Conservation (phyloP, 2,888 invertebrate species). For the Nomada goodeniana region DNA sequence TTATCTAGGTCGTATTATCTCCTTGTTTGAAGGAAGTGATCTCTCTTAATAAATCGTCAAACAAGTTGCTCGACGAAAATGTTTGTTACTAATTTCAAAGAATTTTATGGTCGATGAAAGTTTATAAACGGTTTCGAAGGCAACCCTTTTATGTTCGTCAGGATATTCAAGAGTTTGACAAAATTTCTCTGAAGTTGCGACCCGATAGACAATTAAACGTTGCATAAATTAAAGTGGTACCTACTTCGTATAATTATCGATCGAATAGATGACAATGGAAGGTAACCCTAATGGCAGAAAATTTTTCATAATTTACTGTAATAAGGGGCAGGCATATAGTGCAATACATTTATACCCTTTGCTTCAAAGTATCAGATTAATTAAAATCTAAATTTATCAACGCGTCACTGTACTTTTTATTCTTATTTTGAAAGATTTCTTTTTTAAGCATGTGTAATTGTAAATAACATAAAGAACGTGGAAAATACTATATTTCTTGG, state of each 20-base stretch:
- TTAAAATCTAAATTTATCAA: too few species aligned
- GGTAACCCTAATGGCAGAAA: neutral
- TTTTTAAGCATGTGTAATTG: neutral
- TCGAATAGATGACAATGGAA: slow-evolving; percentile 26
- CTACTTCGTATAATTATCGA: slow-evolving; percentile 21
- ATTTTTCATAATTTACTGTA: slow-evolving; percentile 14
- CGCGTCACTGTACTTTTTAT: too few species aligned
- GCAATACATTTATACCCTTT: slow-evolving; percentile 13
- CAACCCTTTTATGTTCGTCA: neutral
- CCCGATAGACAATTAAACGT: slow-evolving; percentile 39
- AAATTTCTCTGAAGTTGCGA: slow-evolving; percentile 41
- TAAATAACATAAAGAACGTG: too few species aligned
- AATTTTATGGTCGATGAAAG: neutral
- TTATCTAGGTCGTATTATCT: too few species aligned
- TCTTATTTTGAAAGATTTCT: too few species aligned
- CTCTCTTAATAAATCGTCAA: neutral
- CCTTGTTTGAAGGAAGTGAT: too few species aligned
- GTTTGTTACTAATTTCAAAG: neutral
- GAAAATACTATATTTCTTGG: neutral
- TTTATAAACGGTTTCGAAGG: neutral
- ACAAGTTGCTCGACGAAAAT: neutral
- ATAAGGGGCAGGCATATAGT: slow-evolving; percentile 18
- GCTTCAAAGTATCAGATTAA: slow-evolving; percentile 1
- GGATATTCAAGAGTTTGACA: slow-evolving; percentile 6
- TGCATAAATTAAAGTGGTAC: slow-evolving; percentile 41